phyloP scores from a whole-genome alignment of 2,888 invertebrate genomes.

The Lycia hirtaria region DNA sequence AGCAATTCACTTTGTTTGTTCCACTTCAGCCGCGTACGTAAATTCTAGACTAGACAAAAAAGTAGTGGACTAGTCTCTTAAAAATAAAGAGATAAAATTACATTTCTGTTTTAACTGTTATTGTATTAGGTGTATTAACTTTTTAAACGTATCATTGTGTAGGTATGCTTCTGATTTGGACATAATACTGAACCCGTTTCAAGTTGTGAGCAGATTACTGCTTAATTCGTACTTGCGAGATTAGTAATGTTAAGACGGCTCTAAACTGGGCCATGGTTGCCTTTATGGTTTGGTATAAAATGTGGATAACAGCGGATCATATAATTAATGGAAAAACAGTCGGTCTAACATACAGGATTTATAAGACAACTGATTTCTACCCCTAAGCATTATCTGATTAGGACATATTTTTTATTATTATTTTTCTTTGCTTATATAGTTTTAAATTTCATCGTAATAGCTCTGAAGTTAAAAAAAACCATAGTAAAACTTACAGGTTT shows the following conservation, averaged over 20 bases:
- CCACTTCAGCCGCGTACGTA: no score
- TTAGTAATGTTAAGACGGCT: constrained; percentile 38
- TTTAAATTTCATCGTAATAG: no score
- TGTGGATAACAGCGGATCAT: constrained; percentile 9
- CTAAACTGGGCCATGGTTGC: constrained; percentile 35
- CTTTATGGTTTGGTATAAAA: constrained; percentile 26
- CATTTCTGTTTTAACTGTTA: not conserved
- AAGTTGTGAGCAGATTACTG: constrained; percentile 38
- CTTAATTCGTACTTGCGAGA: constrained; percentile 42
- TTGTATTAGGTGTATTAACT: no score
- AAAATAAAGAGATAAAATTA: no score
- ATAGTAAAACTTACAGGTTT: no score
- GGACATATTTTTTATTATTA: no score
- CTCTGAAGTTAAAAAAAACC: no score
- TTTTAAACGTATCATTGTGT: not conserved
- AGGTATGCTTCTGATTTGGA: constrained; percentile 5
- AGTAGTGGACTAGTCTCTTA: no score
- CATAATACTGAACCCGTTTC: constrained; percentile 26
- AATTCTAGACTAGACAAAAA: no score
- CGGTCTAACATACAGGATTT: not conserved
- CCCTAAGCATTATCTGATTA: no score
- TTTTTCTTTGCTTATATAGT: no score
- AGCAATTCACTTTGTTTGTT: not conserved
- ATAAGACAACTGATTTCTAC: no score
- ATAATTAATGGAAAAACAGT: not conserved